phyloP scores from a whole-genome alignment of 2,797 vertebrate genomes.

The Myotis daubentonii region DNA sequence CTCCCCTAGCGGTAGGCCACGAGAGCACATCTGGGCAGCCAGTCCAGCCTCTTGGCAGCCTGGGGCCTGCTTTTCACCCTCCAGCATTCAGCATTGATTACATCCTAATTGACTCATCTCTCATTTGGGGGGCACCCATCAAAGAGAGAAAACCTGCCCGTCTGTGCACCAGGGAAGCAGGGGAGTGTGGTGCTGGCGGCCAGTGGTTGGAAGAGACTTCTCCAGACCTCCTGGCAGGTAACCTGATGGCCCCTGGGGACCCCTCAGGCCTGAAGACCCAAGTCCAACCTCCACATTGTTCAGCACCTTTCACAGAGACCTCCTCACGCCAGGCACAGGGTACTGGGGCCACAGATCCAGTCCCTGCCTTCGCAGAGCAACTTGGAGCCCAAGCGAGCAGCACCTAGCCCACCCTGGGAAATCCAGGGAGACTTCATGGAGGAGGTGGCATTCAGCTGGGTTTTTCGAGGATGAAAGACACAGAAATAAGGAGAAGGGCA shows the following conservation, averaged over 20 bases:
- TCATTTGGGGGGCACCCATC: neutral
- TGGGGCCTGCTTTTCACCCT: neutral
- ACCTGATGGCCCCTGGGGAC: neutral
- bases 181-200: neutral
- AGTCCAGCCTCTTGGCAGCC: neutral
- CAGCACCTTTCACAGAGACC: neutral
- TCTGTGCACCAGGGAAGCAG: neutral
- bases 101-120: constrained; percentile 14
- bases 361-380: neutral
- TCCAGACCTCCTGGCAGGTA: neutral
- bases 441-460: neutral
- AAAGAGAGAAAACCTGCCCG: constrained; percentile 21
- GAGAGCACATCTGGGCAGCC: neutral
- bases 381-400: neutral
- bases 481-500: neutral
- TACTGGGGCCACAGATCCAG: neutral
- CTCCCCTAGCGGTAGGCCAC: constrained; percentile 6
- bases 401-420: neutral
- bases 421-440: neutral
- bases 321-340: neutral
- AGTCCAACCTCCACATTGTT: neutral
- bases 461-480: neutral
- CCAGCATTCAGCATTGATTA: neutral
- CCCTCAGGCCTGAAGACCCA: neutral
- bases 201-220: neutral